Base-by-base conservation (phyloP, 2,888 invertebrate genomes). In the Drosophila niveifrons region DNA sequence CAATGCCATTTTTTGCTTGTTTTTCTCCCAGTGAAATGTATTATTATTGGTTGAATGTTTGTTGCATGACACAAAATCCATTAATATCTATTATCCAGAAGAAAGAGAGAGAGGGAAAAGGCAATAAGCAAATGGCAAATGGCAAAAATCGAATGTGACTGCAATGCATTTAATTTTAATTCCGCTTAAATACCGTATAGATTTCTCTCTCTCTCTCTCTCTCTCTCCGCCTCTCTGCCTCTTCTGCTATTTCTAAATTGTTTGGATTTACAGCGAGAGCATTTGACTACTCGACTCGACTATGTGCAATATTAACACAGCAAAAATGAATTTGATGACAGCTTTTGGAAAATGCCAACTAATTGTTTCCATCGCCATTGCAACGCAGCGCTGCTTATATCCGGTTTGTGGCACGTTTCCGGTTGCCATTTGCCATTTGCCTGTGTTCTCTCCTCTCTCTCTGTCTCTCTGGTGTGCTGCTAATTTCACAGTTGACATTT, bases 401-500 rank as follows among this genome's bases (percentile, higher is more conserved):
- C 90, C 90, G 89, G 87, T 66, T 78, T 75, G 89, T 57, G 77
- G 69, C 83, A 86, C 85, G 87, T 89, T 90, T 85, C 89, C 85
- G 90, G 89, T 74, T 90, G 81, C 90, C 84, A 80, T 90, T 90
- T 80, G 71, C 66, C 69, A 23, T 23, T 23, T 23, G 23, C 23
- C 23, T 18, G 18, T 18, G 18, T 18, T 18, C 18, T 23, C 6
- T 23, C n/a, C n/a, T n/a, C n/a, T n/a, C n/a, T n/a, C n/a, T n/a
- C n/a, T n/a, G 63, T 63, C 62, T 69, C 75, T 4, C 51, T 23
- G 51, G 77, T 66, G 72, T 63, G 68, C 64, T 82, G 70, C 83
- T 88, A 75, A 88, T 85, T 88, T 82, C 66, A 69, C 78, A 76
- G 76, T 68, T 80, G 69, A 59, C 69, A 86, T 90, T 82, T 72